Evolutionary conservation across 2,888 invertebrate species (phyloP), one percentile per base, ranked within the genome.

Genomic region (Leistus spinibarbis): DNA sequence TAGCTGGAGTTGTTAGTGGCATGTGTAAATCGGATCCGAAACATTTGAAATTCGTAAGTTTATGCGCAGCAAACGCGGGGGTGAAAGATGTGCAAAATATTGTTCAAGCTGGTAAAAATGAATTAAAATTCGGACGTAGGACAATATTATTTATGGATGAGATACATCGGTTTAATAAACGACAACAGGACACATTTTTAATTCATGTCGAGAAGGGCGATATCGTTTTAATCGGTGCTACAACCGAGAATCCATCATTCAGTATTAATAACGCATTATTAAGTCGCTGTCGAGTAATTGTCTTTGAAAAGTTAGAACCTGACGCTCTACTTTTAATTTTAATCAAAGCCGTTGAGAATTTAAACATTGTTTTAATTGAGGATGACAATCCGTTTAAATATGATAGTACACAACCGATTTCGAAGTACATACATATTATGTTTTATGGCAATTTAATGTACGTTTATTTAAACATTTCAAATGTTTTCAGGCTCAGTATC

Each of bases 231-330:
- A 89, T 95, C 76, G 95, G 95, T 24, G 95, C 95, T 0, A 95
- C 95, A 0, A 95, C 95, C 54, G 95, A 95, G 84, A 95, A 95
- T 84, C 95, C 95, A n/a, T 95, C 95, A 0, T 95, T 95, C 83
- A 91, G 91, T 80, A 88, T 95, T 66, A 95, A 95, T 84, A 91
- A 90, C 78, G 94, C 95, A 0, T 84, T 95, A 40, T 86, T 95
- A 9, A 94, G 94, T 83, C 88, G 95, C 22, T 95, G 94, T 81
- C 88, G 92, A 78, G 93, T 95, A 1, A 89, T 95, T 76, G 90
- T 92, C 0, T 85, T 94, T 83, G 90, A 93, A 78, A 95, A 94
- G 85, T 86, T 95, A 23, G 84, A 86, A 63, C 82, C 88, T 13
- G 86, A 89, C 40, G 88, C 91, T 83, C 84, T 95, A 24, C 80